A percentile compares a stretch with the other conserved stretches of the same genome.
Conservation (phyloP, 2,888 invertebrate genomes). For the Cistogaster globosa region DNA sequence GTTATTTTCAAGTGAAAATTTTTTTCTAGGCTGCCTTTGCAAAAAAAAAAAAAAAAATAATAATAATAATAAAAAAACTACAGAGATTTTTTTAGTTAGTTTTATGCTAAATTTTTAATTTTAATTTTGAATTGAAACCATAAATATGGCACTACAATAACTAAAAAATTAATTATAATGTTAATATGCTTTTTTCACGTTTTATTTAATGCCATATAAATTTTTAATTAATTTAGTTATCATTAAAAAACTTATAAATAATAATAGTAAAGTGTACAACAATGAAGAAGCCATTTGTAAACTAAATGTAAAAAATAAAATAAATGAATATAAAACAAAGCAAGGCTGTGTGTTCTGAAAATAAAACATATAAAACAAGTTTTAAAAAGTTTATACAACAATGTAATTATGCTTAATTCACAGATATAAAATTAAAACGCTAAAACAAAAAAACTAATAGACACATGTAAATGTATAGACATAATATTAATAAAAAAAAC, state of each 20-base stretch:
- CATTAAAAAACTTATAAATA: conserved; percentile 23
- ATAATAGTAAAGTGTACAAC: conserved; percentile 12
- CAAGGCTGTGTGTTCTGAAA: conserved; percentile 82
- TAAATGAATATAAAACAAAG: conserved; percentile 79
- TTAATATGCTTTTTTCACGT: neutral
- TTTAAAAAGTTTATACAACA: conserved; percentile 49
- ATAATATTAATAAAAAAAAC: neutral
- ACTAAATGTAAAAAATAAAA: conserved; percentile 80
- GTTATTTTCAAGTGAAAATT: too few species aligned
- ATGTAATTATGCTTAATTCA: conserved; percentile 45
- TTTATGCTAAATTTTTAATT: neutral
- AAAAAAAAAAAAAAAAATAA: too few species aligned
- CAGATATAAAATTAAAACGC: conserved; percentile 43
- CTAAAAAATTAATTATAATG: neutral
- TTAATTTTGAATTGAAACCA: neutral
- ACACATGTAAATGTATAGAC: neutral
- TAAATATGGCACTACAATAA: neutral
- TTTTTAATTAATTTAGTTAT: conserved; percentile 20
- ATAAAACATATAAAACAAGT: conserved; percentile 59
- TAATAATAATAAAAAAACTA: too few species aligned
- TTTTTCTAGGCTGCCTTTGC: too few species aligned
- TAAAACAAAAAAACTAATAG: conserved; percentile 4
- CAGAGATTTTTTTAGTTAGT: too few species aligned
- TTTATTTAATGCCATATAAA: neutral
- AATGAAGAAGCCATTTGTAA: conserved; percentile 61